These are phyloP conservation scores for Hemicordylus capensis DNA, from an alignment of 2,113 vertebrate genomes.

Conservation along the genomic window DNA sequence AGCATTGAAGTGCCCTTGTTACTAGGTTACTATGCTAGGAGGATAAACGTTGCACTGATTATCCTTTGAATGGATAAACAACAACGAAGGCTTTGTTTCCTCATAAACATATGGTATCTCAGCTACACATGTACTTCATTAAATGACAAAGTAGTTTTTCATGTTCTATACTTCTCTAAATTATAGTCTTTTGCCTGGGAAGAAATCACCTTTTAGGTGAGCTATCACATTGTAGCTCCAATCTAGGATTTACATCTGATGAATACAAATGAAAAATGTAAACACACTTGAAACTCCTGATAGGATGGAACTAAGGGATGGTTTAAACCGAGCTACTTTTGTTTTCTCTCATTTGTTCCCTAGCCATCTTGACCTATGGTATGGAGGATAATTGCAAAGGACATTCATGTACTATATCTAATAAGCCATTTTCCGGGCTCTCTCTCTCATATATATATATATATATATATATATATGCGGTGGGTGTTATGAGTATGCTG, in stretches of 20 bases:
- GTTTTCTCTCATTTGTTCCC: background rate
- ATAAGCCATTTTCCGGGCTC: background rate
- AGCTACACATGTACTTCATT: background rate
- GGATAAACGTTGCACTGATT: background rate
- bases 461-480: no score
- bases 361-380: background rate
- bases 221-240: background rate
- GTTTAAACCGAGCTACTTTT: background rate
- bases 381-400: background rate
- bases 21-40: no score
- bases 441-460: no score
- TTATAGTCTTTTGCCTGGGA: background rate
- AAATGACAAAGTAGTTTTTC: background rate
- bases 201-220: conserved; percentile 1
- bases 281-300: background rate
- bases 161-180: background rate
- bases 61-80: background rate
- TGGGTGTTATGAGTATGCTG: no score
- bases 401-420: background rate
- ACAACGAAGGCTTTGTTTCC: background rate
- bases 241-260: background rate
- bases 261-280: background rate
- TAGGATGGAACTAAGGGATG: background rate
- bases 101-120: background rate
- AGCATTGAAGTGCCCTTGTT: background rate